Percentiles rank a stretch among this genome's conserved stretches.
These are phyloP conservation scores for Augiades crinisus DNA, from an alignment of 2,888 invertebrate genomes.

Conservation along the genomic window DNA sequence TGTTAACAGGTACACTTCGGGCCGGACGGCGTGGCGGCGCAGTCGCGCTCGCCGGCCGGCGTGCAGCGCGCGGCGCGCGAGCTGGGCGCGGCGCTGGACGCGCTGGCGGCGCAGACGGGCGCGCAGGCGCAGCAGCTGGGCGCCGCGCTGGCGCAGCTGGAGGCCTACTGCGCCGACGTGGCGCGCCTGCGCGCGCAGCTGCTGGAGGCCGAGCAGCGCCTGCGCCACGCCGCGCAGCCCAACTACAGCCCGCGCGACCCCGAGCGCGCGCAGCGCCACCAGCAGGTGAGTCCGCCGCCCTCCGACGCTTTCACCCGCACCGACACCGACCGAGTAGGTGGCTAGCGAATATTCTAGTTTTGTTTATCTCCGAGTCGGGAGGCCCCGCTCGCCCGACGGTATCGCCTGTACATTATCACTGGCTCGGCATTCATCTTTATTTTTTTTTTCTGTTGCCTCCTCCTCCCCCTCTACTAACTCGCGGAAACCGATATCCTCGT, in stretches of 20 bases:
- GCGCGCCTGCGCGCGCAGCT: constrained; percentile 91
- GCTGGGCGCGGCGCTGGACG: constrained; percentile 85
- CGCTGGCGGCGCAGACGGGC: constrained; percentile 81
- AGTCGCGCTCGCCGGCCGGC: constrained; percentile 84
- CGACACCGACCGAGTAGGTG: constrained; percentile 47
- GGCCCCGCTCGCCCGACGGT: constrained; percentile 46
- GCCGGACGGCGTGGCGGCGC: constrained; percentile 91
- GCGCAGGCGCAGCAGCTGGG: constrained; percentile 86
- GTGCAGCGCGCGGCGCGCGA: constrained; percentile 87
- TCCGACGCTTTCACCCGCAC: constrained; percentile 35
- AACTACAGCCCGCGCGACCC: constrained; percentile 91
- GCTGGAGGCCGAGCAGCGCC: constrained; percentile 92
- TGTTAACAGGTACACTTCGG: constrained; percentile 92
- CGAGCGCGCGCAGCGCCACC: constrained; percentile 90
- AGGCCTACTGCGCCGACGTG: constrained; percentile 93
- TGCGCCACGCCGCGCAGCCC: constrained; percentile 91
- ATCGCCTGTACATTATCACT: constrained; percentile 55
- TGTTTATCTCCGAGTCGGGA: constrained; percentile 52
- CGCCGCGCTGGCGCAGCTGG: constrained; percentile 91
- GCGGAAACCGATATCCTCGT: constrained; percentile 70
- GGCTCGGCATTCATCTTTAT: constrained; percentile 61
- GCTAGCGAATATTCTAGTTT: constrained; percentile 70
- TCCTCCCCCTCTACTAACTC: constrained; percentile 65
- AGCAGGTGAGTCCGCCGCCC: constrained; percentile 88
- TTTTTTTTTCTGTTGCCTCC: constrained; percentile 71